Evolutionary conservation across 2,797 vertebrate species (phyloP), one percentile per base, ranked within the genome.

Genomic region (Cynopterus sphinx): DNA sequence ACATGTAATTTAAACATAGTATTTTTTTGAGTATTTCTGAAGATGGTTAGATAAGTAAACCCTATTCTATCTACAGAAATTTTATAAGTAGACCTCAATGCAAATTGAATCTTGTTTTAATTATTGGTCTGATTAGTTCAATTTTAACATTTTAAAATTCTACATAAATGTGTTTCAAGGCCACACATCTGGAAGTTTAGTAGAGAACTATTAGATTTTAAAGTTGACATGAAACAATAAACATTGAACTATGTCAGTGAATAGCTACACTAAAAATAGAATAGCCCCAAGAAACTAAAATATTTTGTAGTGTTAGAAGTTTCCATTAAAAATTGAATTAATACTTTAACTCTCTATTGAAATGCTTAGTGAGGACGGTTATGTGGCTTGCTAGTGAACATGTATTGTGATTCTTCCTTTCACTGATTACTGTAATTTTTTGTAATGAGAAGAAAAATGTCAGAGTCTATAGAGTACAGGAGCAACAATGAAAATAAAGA

Each of bases 401-500:
- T 49, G 53, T 67, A 31, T 46, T 91, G 5, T 88, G 51, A 91
- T 36, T 61, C 21, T 81, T 79, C 31, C 53, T 61, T 92, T 92
- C 65, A 17, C 22, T 77, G 51, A 91, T 88, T 94, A 86, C 2
- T 17, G 55, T 78, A 73, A 43, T 79, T 36, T 46, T 41, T 90
- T 92, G 85, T 70, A 96, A 91, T 95, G 70, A 90, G 67, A 78
- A 94, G 31, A 75, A 86, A 92, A 61, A 74, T 82, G 41, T 78
- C 41, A 65, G 21, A 90, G 36, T 5, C 19, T 46, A 49, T 24
- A 57, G 53, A 84, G 46, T 61, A 82, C 73, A 83, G 28, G 11
- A 95, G 90, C 26, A 88, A 75, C 63, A 95, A 87, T 82, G 65
- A 46, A 91, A 96, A 93, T 49, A 91, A 95, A 84, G 16, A 26